Percentiles rank a stretch among this genome's conserved stretches.
Conservation (phyloP, 1,140 invertebrate genomes). For the Helicoverpa armigera region DNA sequence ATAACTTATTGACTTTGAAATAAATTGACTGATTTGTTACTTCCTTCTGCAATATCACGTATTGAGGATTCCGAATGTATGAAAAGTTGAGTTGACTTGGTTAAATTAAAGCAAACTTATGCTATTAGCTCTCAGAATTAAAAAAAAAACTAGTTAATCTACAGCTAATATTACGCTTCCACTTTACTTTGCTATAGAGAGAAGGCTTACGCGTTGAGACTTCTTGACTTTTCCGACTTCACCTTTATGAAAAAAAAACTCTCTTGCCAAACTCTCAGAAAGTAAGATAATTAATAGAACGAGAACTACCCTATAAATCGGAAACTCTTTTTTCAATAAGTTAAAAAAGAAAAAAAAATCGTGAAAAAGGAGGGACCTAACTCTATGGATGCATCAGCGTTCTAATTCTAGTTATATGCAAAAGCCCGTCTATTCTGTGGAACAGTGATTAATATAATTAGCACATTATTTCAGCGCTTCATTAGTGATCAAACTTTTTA, state of each 20-base stretch:
- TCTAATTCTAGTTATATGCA: not conserved
- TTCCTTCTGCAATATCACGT: not conserved
- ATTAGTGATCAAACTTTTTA: constrained; percentile 16
- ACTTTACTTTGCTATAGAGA: no score
- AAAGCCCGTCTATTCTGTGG: not conserved
- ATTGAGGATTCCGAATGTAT: not conserved
- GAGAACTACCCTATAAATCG: no score
- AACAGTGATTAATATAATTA: constrained; percentile 11
- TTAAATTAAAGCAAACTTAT: not conserved
- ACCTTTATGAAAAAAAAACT: no score
- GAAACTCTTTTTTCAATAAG: no score
- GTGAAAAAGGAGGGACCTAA: not conserved
- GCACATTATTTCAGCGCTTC: constrained; percentile 14
- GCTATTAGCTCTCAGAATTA: no score
- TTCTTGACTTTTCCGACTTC: no score
- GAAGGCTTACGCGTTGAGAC: no score
- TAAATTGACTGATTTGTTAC: constrained; percentile 14
- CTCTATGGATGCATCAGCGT: not conserved
- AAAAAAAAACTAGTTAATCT: no score
- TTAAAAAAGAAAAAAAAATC: no score
- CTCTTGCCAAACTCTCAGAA: no score
- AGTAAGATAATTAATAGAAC: no score
- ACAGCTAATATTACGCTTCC: no score
- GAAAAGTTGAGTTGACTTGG: not conserved
- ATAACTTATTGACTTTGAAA: constrained; percentile 6